Evolutionary conservation across 2,888 invertebrate species (phyloP).

Genomic region (Agapostemon virescens): DNA sequence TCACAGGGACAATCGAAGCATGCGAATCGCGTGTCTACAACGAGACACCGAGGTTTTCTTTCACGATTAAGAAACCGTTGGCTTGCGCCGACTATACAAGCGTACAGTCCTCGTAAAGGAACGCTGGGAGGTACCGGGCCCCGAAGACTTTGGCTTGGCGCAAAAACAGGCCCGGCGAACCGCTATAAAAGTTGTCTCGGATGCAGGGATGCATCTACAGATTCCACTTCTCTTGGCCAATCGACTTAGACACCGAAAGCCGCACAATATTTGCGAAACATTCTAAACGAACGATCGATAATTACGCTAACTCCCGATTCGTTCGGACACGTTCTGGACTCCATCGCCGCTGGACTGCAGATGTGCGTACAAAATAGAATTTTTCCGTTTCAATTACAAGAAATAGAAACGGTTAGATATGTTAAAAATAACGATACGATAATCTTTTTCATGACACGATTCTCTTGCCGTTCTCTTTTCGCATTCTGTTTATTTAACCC

Average conservation of each 20-base stretch:
- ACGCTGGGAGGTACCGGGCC: constrained; percentile 56
- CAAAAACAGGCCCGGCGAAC: constrained; percentile 72
- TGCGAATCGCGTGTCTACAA: constrained; percentile 37
- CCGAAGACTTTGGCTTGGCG: constrained; percentile 61
- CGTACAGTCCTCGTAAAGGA: constrained; percentile 61
- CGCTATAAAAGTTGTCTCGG: constrained; percentile 71
- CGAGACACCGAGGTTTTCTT: constrained; percentile 50
- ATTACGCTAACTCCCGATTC: too few relatives aligned
- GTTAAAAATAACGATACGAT: too few relatives aligned
- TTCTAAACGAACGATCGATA: background rate
- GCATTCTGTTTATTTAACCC: too few relatives aligned
- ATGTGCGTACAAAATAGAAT: too few relatives aligned
- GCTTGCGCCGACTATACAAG: constrained; percentile 52
- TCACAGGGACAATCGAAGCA: constrained; percentile 2
- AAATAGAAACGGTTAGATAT: too few relatives aligned
- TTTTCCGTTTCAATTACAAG: too few relatives aligned
- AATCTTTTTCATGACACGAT: too few relatives aligned
- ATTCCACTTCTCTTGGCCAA: constrained; percentile 24
- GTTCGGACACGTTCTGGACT: too few relatives aligned
- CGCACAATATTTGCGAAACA: background rate
- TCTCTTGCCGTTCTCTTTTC: too few relatives aligned
- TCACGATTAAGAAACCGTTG: constrained; percentile 66
- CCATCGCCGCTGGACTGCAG: too few relatives aligned
- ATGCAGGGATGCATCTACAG: constrained; percentile 70
- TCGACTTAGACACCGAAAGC: background rate